Evolutionary conservation across 1,140 invertebrate species (phyloP), one percentile per base, ranked within the genome.

Genomic region (Drosophila pseudoobscura): DNA sequence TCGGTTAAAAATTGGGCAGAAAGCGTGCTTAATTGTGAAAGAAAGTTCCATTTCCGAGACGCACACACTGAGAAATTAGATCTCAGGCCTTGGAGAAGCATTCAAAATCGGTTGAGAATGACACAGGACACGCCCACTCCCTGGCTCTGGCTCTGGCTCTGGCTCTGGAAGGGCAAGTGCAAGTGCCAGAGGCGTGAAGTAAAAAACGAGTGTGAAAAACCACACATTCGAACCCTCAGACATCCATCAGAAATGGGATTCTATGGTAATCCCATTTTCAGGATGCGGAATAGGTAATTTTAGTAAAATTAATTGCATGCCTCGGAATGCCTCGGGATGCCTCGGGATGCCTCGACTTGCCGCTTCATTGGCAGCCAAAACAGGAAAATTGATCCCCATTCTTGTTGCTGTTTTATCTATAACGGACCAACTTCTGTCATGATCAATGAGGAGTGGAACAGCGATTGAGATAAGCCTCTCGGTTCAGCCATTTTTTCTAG

Each of bases 231-330:
- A 78, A 62, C 69, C 50, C 43, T 26, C 46, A 22, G 20, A 22
- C 64, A 52, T 52, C 35, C 64, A 73, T 74, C 57, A 70, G 54
- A 35, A 22, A 31, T 56, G 11, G 54, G 35, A 26, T 26, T 26
- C 24, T 26, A 15, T 63, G 51, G 31, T 83, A 68, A 83, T 84
- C 75, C 54, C 46, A 73, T 75, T 80, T 68, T n/a, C 62, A 45
- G 53, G 50, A 58, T 57, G 59, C 64, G 45, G 52, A 15, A 50
- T 54, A n/a, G 26, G 89, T 80, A 90, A 89, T 89, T 76, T 77
- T 73, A 90, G 89, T 89, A 90, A 90, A 75, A 90, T 90, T 90
- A 90, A 90, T 90, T 90, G 50, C 60, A 75, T 58, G 17, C n/a
- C 45, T 24, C n/a, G 4, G 6, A 13, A 11, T 13, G 45, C 52